phyloP scores from a whole-genome alignment of 2,797 vertebrate genomes.

The Cossypha dichroa region DNA sequence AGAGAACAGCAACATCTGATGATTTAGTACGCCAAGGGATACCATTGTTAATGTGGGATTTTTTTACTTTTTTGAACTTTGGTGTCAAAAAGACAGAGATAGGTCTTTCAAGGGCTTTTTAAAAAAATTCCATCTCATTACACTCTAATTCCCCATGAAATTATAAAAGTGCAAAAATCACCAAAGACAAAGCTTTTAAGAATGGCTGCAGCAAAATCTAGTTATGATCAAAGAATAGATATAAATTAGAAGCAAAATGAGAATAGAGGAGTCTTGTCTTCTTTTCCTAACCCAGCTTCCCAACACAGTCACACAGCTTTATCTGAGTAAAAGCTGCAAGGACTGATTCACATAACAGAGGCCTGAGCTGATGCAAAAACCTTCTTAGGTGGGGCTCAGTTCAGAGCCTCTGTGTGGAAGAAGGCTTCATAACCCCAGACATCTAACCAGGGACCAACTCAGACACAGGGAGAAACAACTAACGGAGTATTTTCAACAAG shows the following conservation, averaged over 20 bases:
- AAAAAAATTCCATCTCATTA: not conserved
- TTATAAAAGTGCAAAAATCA: not conserved
- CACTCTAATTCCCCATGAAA: not conserved
- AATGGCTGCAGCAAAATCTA: not conserved
- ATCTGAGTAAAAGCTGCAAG: not conserved
- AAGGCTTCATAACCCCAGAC: not conserved
- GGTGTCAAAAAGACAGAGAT: not conserved
- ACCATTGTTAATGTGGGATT: not conserved
- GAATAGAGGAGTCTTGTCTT: not conserved
- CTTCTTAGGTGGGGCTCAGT: not conserved
- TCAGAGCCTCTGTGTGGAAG: not conserved
- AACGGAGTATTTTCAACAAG: not conserved
- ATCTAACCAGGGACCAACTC: not conserved
- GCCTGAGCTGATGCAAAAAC: not conserved
- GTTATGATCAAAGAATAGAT: not conserved
- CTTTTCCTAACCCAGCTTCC: not conserved
- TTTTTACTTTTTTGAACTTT: not conserved
- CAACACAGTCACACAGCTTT: fast-evolving
- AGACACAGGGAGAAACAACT: not conserved
- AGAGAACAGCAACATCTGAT: not conserved
- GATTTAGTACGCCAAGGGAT: not conserved
- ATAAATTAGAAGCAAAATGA: not conserved
- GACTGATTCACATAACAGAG: not conserved
- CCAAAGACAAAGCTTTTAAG: not conserved
- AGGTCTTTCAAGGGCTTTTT: not conserved